Evolutionary conservation across 2,113 vertebrate genomes (phyloP).

Genomic region (Pygoscelis adeliae): DNA sequence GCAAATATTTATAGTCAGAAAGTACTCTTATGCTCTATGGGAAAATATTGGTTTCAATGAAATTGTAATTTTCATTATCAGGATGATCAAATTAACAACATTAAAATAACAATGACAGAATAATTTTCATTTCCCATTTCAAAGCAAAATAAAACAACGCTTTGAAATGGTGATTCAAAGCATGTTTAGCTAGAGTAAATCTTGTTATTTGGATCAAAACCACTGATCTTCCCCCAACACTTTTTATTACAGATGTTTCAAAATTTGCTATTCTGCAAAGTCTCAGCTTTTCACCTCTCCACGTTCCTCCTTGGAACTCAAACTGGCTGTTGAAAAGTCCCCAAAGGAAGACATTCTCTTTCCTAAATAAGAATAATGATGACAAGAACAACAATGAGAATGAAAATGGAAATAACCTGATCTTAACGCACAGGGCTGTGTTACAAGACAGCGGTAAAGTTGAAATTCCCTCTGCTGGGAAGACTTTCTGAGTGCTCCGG

Average conservation of each 20-base stretch:
- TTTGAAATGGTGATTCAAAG: conserved; percentile 50
- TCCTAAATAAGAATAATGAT: not conserved
- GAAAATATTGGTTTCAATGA: not conserved
- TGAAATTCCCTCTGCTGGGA: not conserved
- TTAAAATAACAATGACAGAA: conserved; percentile 4
- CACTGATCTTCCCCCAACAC: not conserved
- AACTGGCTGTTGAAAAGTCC: not conserved
- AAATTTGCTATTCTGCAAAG: not conserved
- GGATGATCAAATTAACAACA: conserved; percentile 9
- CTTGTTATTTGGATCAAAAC: not conserved
- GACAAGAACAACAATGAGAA: not conserved
- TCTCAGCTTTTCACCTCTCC: not conserved
- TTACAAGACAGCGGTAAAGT: not conserved
- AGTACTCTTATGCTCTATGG: not conserved
- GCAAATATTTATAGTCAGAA: not conserved
- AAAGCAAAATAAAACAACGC: not conserved
- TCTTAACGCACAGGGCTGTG: accelerated
- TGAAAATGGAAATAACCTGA: not conserved
- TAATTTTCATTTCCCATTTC: not conserved
- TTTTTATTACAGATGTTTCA: not conserved
- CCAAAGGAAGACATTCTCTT: not conserved
- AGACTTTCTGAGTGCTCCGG: not conserved
- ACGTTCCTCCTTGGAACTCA: not conserved
- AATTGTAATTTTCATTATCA: conserved; percentile 16
- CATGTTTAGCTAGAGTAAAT: not conserved